phyloP scores from a whole-genome alignment of 2,113 vertebrate genomes.

The Chlamydotis undulata region DNA sequence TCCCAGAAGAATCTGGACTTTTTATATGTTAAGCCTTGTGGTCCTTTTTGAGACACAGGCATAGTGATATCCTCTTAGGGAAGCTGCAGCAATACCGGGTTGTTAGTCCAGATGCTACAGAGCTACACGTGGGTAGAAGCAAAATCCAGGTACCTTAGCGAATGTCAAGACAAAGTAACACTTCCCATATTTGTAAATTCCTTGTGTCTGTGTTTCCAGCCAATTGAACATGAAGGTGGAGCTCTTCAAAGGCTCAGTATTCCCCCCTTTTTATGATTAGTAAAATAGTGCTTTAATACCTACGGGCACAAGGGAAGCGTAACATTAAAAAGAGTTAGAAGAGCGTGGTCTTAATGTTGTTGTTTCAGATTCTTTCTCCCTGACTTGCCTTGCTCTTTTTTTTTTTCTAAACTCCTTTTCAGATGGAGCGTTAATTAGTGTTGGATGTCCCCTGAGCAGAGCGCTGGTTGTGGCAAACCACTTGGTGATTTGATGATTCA shows the following conservation, averaged over 20 bases:
- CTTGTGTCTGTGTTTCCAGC: not conserved
- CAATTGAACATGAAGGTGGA: not conserved
- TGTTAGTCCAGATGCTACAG: not conserved
- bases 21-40: not conserved
- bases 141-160: not conserved
- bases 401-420: not conserved
- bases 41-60: not conserved
- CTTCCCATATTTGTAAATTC: not conserved
- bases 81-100: not conserved
- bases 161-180: not conserved
- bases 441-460: not conserved
- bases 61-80: accelerated
- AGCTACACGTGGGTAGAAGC: not conserved
- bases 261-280: not conserved
- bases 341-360: not conserved
- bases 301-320: not conserved
- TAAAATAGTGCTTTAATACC: not conserved
- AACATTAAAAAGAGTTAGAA: not conserved
- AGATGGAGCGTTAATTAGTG: not conserved
- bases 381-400: not conserved
- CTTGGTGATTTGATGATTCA: not conserved
- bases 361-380: not conserved
- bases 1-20: not conserved
- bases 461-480: not conserved
- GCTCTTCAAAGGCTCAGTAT: not conserved